Conservation (phyloP, 2,888 invertebrate genomes). For the Lycocerus yunnanus region DNA sequence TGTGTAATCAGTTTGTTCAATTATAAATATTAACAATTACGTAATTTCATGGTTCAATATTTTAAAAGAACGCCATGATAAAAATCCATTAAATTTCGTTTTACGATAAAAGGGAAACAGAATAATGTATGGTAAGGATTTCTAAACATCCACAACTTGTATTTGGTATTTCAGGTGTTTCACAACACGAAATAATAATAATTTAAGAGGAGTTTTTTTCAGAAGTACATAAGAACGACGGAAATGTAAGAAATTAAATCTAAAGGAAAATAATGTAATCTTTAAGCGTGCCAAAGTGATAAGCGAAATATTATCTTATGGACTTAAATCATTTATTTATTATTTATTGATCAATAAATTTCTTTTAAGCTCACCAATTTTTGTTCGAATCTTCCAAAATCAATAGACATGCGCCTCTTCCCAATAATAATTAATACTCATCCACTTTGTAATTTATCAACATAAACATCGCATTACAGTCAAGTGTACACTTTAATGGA, state of each 20-base stretch:
- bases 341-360: neutral
- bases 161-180: neutral
- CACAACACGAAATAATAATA: neutral
- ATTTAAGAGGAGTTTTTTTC: neutral
- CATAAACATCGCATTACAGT: neutral
- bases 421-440: neutral
- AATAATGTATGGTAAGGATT: neutral
- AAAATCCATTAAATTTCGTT: neutral
- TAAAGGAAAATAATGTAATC: neutral
- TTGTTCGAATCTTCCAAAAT: neutral
- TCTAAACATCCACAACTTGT: neutral
- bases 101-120: neutral
- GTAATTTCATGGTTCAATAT: neutral
- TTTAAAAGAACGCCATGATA: neutral
- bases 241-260: neutral
- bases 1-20: neutral
- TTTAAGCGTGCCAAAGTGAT: neutral
- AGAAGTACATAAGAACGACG: neutral
- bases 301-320: neutral
- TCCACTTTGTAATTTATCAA: neutral
- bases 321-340: neutral
- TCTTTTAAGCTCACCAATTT: neutral
- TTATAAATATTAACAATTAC: neutral
- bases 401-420: neutral
- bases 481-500: neutral